Evolutionary conservation across 1,140 invertebrate genomes (phyloP).

Genomic region (Wiebesia pumilae): DNA sequence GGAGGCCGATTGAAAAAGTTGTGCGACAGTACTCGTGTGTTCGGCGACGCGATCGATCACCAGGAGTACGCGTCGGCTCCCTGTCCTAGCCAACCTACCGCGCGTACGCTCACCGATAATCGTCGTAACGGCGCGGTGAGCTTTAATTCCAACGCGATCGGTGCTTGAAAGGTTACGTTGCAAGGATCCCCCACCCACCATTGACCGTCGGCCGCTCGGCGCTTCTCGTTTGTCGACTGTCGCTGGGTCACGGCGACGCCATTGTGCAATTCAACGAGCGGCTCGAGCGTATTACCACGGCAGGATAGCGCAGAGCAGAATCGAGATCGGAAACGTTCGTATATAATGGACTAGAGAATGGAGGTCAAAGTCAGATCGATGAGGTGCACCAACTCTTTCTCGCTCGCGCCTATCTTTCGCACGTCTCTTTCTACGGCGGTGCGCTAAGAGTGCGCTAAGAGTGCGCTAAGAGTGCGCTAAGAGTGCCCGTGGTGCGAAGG

Average conservation of each 20-base stretch:
- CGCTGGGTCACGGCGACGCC: neutral
- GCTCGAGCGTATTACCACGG: neutral
- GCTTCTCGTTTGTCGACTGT: neutral
- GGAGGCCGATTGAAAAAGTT: neutral
- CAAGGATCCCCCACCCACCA: no score
- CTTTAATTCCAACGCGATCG: no score
- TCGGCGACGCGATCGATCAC: neutral
- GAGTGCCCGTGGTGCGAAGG: neutral
- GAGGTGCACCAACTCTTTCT: neutral
- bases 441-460: neutral
- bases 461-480: neutral
- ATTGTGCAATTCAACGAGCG: neutral
- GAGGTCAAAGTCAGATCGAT: constrained; percentile 55
- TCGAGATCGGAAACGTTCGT: neutral
- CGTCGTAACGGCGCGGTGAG: no score
- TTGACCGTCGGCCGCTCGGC: no score
- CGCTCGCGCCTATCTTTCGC: constrained; percentile 24
- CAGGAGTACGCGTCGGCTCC: neutral
- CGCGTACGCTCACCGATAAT: neutral
- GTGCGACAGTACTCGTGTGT: neutral
- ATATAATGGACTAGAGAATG: constrained; percentile 46
- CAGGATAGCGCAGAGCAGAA: neutral
- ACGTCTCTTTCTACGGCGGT: constrained; percentile 14
- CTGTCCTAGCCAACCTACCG: neutral
- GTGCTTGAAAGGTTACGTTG: no score